phyloP scores from a whole-genome alignment of 2,797 vertebrate species.

The Syndactyla subalaris region DNA sequence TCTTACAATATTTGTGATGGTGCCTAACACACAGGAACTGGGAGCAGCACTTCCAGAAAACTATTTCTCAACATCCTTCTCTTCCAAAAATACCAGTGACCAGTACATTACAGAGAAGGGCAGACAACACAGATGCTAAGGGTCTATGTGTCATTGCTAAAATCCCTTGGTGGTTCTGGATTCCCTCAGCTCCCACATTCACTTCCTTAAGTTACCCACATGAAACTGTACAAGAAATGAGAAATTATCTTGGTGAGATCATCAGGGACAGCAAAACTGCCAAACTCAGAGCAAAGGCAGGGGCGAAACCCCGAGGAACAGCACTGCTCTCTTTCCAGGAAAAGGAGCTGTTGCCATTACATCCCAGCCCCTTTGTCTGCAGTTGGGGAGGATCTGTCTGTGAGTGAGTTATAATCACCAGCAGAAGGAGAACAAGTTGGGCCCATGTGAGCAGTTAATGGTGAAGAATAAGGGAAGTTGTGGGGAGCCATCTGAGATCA shows the following conservation, averaged over 20 bases:
- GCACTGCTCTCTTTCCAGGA: background rate
- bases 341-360: background rate
- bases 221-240: background rate
- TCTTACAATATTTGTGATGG: background rate
- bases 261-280: background rate
- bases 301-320: background rate
- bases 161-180: background rate
- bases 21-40: background rate
- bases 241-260: background rate
- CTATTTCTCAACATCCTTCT: background rate
- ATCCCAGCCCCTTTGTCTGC: background rate
- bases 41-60: background rate
- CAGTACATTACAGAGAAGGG: background rate
- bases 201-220: background rate
- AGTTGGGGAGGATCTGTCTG: background rate
- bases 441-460: background rate
- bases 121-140: background rate
- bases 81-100: background rate
- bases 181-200: background rate
- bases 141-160: fast-evolving
- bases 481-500: background rate
- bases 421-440: background rate
- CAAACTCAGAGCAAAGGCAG: background rate
- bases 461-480: background rate
- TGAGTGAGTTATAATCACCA: background rate